Evolutionary conservation across 2,113 vertebrate species (phyloP).

Genomic region (Oophaga pumilio): DNA sequence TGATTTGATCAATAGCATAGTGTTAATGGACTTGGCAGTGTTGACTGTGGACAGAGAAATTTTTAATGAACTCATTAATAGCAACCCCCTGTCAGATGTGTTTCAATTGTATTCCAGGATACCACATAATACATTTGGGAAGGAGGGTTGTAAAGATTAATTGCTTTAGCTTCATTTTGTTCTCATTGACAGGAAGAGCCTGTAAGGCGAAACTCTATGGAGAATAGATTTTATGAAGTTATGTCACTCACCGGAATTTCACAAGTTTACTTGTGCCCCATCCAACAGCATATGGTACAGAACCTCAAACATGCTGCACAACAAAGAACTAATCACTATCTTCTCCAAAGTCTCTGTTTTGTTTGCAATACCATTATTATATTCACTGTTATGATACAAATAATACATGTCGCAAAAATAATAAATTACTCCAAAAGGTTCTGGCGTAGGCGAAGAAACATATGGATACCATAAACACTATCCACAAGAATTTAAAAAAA

Average conservation of each 20-base stretch:
- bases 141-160: slow-evolving; percentile 50
- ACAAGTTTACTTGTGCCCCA: slow-evolving; percentile 40
- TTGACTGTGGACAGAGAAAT: slow-evolving; percentile 28
- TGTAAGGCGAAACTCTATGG: slow-evolving; percentile 36
- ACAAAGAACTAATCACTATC: not conserved
- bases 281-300: slow-evolving; percentile 44
- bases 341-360: not conserved
- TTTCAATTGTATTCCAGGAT: slow-evolving; percentile 47
- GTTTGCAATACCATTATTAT: not conserved
- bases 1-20: slow-evolving; percentile 10
- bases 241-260: slow-evolving; percentile 51
- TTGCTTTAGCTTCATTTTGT: slow-evolving; percentile 53
- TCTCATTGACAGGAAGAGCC: slow-evolving; percentile 54
- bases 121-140: slow-evolving; percentile 52
- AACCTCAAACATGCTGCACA: not conserved
- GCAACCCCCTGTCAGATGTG: slow-evolving; percentile 3
- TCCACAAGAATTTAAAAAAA: no score
- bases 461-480: no score
- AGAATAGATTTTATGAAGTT: slow-evolving; percentile 53
- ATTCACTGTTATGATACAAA: not conserved
- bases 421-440: no score
- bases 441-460: no score
- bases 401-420: no score
- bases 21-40: slow-evolving; percentile 30
- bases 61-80: slow-evolving; percentile 56